Conservation (phyloP, 2,888 invertebrate genomes). For the Anagyrus pseudococci region DNA sequence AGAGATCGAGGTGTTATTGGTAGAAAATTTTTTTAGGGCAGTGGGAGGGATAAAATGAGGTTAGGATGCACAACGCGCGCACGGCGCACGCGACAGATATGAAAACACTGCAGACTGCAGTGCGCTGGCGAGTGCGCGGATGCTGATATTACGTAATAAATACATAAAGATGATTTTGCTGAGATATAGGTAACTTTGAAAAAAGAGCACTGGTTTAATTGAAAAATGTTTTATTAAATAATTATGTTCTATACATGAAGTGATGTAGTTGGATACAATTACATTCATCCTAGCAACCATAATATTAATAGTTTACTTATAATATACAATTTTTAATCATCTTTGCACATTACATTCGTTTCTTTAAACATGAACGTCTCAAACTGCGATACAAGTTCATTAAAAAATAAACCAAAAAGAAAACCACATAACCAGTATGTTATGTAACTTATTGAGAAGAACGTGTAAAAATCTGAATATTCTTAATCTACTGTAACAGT, state of each 20-base stretch:
- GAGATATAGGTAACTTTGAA: too few relatives aligned
- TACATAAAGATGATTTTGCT: too few relatives aligned
- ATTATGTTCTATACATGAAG: slow-evolving; percentile 47
- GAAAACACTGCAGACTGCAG: too few relatives aligned
- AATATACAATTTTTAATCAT: not conserved
- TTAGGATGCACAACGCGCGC: too few relatives aligned
- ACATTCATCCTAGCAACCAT: slow-evolving; percentile 15
- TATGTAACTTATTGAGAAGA: not conserved
- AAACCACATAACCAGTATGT: not conserved
- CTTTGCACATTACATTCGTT: not conserved
- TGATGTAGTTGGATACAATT: slow-evolving; percentile 14
- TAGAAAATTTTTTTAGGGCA: too few relatives aligned
- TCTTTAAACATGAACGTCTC: not conserved
- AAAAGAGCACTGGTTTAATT: slow-evolving; percentile 26
- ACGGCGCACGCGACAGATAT: too few relatives aligned
- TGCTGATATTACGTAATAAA: too few relatives aligned
- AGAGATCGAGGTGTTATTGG: too few relatives aligned
- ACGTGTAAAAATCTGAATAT: not conserved
- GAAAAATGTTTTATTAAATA: slow-evolving; percentile 52
- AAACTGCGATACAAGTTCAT: not conserved
- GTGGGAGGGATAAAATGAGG: too few relatives aligned
- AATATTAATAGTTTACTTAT: not conserved
- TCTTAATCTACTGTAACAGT: not conserved
- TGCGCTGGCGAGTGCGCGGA: too few relatives aligned
- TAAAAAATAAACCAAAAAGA: not conserved